Evolutionary conservation across 2,888 invertebrate genomes (phyloP).

Genomic region (Athalia circularis): DNA sequence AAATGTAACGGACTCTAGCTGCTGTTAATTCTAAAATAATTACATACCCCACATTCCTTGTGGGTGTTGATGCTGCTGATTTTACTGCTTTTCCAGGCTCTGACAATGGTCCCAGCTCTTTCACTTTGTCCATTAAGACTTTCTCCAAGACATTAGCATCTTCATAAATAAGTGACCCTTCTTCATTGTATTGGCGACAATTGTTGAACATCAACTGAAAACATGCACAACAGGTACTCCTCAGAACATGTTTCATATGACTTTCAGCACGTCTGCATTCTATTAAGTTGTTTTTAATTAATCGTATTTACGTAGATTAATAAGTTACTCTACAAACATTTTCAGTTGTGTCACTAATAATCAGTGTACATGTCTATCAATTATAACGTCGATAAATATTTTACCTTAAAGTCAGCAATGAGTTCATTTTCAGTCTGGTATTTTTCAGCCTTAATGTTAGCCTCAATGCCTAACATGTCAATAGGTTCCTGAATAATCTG

Average conservation of each 20-base stretch:
- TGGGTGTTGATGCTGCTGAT: conserved; percentile 68
- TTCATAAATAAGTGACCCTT: conserved; percentile 95
- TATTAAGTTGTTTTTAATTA: no score
- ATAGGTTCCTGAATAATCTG: conserved; percentile 95
- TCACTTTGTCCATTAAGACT: conserved; percentile 88
- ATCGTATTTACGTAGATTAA: no score
- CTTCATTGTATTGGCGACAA: conserved; percentile 97
- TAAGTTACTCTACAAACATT: no score
- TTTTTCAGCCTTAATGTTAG: conserved; percentile 87
- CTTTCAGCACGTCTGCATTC: no score
- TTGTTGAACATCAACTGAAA: conserved; percentile 97
- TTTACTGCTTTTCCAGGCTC: conserved; percentile 69
- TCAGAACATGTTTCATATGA: no score
- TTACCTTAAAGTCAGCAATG: conserved; percentile 79
- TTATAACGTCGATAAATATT: conserved; percentile 8
- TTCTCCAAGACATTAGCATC: conserved; percentile 94
- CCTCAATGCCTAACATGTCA: conserved; percentile 95
- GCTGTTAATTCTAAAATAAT: neutral
- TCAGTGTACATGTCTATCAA: conserved; percentile 5
- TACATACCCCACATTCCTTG: conserved; percentile 73
- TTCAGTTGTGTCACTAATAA: neutral
- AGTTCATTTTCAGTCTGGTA: conserved; percentile 79
- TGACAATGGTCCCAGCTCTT: conserved; percentile 81
- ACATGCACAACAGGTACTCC: conserved; percentile 50
- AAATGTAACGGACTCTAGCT: no score